Evolutionary conservation across 2,888 invertebrate genomes (phyloP), one percentile per base, ranked within the genome.

Genomic region (Chrysina gloriosa): DNA sequence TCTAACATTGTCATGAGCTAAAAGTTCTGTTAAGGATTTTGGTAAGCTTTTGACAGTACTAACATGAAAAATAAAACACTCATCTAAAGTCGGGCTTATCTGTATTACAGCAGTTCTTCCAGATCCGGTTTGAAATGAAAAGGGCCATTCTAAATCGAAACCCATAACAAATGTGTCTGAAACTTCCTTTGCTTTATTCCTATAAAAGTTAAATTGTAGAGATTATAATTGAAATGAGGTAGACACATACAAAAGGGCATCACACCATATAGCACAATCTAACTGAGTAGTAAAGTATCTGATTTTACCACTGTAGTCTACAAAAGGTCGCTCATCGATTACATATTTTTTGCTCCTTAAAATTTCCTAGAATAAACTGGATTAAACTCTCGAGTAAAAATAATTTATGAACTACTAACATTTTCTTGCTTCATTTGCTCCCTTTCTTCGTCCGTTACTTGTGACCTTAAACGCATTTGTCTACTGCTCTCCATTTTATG

Each of bases 101-200:
- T 90, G 90, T 52, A 89, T 87, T 1, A 90, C 82, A 0, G 89
- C 85, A 0, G 88, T 86, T 80, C 86, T 89, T 1, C 86, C 88
- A 19, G 87, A 81, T 2, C 88, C 89, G 0, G 86, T 86, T 80
- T 86, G 82, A 75, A 86, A 89, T 65, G 81, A 85, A 74, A 89
- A 89, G 3, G 89, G 89, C 90, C 90, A 90, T 78, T 90, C 90
- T 79, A 89, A 83, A 76, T 90, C 90, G 76, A 90, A 90, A 2
- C 90, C 89, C 69, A 90, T 79, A 2, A 87, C 85, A 34, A 88
- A 80, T 16, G 83, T 71, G 2, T 82, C 81, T 21, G 76, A 76
- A 9, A 71, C 58, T 11, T 77, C 74, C 50, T 82, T 80, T 23
- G 83, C 81, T 68, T 80, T 73, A 66, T 78, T 76, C 68, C 85